Base-by-base conservation (phyloP, 2,113 vertebrate species). In the Turnix velox region DNA sequence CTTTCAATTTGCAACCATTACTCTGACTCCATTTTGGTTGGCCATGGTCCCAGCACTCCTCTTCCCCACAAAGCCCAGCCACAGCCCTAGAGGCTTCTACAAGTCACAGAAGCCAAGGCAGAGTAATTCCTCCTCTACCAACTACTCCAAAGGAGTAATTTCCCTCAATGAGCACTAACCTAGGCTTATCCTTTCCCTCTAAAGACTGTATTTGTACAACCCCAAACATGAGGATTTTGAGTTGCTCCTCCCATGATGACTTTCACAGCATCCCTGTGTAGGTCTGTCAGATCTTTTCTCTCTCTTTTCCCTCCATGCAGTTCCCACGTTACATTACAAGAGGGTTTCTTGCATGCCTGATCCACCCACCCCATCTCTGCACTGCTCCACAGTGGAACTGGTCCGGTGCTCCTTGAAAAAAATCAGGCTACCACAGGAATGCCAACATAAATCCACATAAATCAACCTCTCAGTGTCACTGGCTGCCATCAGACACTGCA, bases 1-100 rank as follows among this genome's bases (percentile, higher is more conserved):
- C n/a, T n/a, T n/a, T n/a, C n/a, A n/a, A n/a, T n/a, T n/a, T n/a
- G n/a, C n/a, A n/a, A n/a, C n/a, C n/a, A n/a, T n/a, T n/a, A n/a
- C n/a, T n/a, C n/a, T n/a, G n/a, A n/a, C n/a, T n/a, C n/a, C 62
- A 49, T 18, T 75, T 33, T 61, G 23, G 49, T 0, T 0, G 20
- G 58, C 37, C 42, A 4, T 18, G 39, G 28, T 42, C 73, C 19
- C 4, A 28, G 54, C 54, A 28, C 15, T 33, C 33, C 49, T 66
- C 12, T 7, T 73, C 14, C 77, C 39, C 57, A 25, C 6, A 5
- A 52, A 93, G 46, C 31, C 31, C 66, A 65, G 57, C 9, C 72
- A 45, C 59, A 65, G 18, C 15, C 72, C 76, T 19, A 18, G 51
- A 84, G 37, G 42, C 30, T n/a, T 62, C 55, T n/a, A 10, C 6